Evolutionary conservation across 92 coral and sea anemone species (phyloP), one percentile per base, ranked within the genome.

Genomic region (Zoanthus sansibaricus): DNA sequence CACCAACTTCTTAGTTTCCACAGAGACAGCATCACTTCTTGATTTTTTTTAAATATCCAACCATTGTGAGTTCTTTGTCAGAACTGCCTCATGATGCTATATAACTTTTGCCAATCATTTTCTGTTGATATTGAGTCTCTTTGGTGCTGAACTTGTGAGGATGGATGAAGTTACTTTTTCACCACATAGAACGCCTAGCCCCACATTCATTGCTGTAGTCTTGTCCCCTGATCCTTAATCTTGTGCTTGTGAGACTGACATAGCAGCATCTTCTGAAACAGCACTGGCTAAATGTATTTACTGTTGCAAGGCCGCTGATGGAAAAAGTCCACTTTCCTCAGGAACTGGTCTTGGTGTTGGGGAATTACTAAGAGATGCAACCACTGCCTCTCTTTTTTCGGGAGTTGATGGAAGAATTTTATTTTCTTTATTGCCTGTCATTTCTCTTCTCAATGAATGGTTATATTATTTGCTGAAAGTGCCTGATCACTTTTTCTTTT

Each of bases 51-150:
- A 3, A 86, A 86, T 30, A 86, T 21, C 15, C 90, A 73, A 9
- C 86, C 58, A 48, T 0, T 48, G 52, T 48, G 25, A 25, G 25
- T 25, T 25, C 25, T 25, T 25, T 25, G 25, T 25, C 25, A 25
- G 25, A 25, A 25, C 25, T 25, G 25, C 25, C 25, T 25, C 25
- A 25, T 0, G 0, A 25, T 25, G 25, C 25, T 25, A 25, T 25
- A 25, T 25, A 25, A 25, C 25, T 25, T 25, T 25, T 0, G 25
- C 25, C 25, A 25, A 25, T 25, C 25, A 25, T 25, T 68, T 68
- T 17, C 87, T 75, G 68, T 90, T 90, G 4, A 90, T 80, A 47
- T 90, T 69, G 10, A 90, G 80, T n/a, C 47, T 76, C n/a, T 69
- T 68, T 17, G 90, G 55, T 1, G 86, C 80, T 54, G 71, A 46